A percentile compares a stretch with the other conserved stretches of the same genome.
These are phyloP conservation scores for Lepidocyrtoides sp. DNA, from an alignment of 2,888 invertebrate genomes.

Conservation along the genomic window DNA sequence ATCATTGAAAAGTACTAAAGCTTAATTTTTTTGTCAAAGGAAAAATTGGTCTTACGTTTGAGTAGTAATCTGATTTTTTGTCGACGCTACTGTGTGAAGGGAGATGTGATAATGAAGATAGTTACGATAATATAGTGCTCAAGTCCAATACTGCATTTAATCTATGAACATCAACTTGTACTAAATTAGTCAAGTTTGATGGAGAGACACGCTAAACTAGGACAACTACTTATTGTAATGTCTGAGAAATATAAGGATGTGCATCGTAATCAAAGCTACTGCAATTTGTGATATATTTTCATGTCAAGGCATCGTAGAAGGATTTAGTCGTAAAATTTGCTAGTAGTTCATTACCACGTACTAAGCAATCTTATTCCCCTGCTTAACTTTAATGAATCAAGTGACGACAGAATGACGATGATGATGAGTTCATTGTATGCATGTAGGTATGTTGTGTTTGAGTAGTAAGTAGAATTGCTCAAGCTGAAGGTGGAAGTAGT, in stretches of 20 bases:
- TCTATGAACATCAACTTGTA: not conserved
- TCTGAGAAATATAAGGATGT: constrained; percentile 30
- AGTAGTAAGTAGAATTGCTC: not conserved
- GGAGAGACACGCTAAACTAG: constrained; percentile 22
- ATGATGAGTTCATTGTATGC: no score
- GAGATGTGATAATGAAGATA: no score
- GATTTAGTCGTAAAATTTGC: constrained; percentile 30
- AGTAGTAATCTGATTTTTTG: no score
- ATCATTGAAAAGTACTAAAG: no score
- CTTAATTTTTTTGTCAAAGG: no score
- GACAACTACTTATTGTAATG: constrained; percentile 29
- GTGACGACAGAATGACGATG: not conserved
- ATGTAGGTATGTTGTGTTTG: not conserved
- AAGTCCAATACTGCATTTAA: not conserved
- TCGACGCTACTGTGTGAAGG: no score
- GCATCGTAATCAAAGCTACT: not conserved
- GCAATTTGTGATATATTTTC: constrained; percentile 47
- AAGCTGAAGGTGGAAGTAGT: constrained; percentile 17
- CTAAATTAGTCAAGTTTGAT: not conserved
- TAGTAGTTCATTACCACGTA: constrained; percentile 38
- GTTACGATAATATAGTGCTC: not conserved
- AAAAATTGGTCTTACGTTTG: no score
- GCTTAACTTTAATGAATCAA: not conserved
- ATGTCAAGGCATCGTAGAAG: constrained; percentile 56
- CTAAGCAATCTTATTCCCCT: not conserved